Evolutionary conservation across 2,797 vertebrate species (phyloP), one percentile per base, ranked within the genome.

Genomic region (Arnoldichthys spilopterus): DNA sequence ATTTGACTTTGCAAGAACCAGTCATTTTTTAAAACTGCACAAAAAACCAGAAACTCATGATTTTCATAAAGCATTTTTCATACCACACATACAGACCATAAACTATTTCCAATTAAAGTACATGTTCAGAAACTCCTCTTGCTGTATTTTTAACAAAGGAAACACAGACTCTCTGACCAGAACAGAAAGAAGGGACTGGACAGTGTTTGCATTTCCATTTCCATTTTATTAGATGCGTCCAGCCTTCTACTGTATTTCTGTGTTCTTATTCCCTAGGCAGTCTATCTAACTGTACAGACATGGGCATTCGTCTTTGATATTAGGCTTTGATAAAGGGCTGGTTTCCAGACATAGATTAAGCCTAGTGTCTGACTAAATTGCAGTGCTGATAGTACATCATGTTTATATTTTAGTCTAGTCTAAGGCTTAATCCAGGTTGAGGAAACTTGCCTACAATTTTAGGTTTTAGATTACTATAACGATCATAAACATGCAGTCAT

Each of bases 201-300:
- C 34, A 51, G 47, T 9, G 0, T 59, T 51, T 67, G 71, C 54
- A 76, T 53, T 68, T 43, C 20, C 16, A 86, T 87, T 84, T 86
- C 76, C 81, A 76, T 86, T 86, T 85, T 67, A 66, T 83, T 83
- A 86, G 81, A 70, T 63, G 18, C 20, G 34, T 76, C 72, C 82
- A 79, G 76, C 77, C 75, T 56, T 66, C 69, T 11, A 37, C n/a
- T 84, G 78, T 40, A 72, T 74, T 71, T 59, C 30, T 32, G 54
- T 53, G 45, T 47, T 30, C 6, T 3, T 61, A 22, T 47, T 49
- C 26, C 11, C 37, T 64, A 49, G 11, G 75, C 72, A 56, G 53
- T 58, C 28, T 63, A 20, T 32, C 63, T 66, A 2, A 20, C 62
- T 61, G 45, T 69, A 47, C 28, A 79, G 66, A 16, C 43, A 20